phyloP scores from a whole-genome alignment of 2,888 invertebrate genomes.

The Vanessa cardui region DNA sequence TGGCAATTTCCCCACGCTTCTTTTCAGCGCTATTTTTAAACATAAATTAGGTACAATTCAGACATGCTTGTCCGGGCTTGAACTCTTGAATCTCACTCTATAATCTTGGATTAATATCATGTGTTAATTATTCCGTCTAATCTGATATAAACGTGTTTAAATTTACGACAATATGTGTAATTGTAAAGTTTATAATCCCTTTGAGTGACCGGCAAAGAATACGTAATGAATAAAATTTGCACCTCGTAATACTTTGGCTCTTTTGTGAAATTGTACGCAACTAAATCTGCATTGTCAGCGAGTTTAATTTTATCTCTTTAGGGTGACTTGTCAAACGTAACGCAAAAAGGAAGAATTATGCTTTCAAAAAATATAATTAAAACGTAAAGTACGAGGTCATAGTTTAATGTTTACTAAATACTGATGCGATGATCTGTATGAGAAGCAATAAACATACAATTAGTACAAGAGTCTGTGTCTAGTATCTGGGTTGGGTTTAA shows the following conservation, averaged over 20 bases:
- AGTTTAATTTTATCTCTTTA: conserved; percentile 8
- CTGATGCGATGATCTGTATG: too few relatives aligned
- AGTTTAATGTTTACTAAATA: neutral
- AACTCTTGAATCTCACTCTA: too few relatives aligned
- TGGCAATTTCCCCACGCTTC: too few relatives aligned
- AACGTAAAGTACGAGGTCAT: neutral
- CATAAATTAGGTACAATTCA: too few relatives aligned
- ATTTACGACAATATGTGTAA: neutral
- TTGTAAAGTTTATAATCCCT: neutral
- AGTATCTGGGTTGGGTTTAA: too few relatives aligned
- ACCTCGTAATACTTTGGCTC: conserved; percentile 8
- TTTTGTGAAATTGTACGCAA: neutral
- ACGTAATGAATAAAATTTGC: conserved; percentile 10
- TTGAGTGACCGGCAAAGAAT: conserved; percentile 6
- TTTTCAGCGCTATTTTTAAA: too few relatives aligned
- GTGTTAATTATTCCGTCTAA: too few relatives aligned
- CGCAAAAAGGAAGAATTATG: neutral
- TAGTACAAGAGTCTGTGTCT: too few relatives aligned
- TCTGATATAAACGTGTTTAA: too few relatives aligned
- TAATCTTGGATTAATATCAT: too few relatives aligned
- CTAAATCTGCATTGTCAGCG: conserved; percentile 10
- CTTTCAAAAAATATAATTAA: conserved; percentile 3
- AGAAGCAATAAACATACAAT: neutral
- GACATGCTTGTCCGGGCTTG: too few relatives aligned
- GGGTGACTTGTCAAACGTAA: neutral